Evolutionary conservation across 2,113 vertebrate species (phyloP).

Genomic region (Tonatia bakeri): DNA sequence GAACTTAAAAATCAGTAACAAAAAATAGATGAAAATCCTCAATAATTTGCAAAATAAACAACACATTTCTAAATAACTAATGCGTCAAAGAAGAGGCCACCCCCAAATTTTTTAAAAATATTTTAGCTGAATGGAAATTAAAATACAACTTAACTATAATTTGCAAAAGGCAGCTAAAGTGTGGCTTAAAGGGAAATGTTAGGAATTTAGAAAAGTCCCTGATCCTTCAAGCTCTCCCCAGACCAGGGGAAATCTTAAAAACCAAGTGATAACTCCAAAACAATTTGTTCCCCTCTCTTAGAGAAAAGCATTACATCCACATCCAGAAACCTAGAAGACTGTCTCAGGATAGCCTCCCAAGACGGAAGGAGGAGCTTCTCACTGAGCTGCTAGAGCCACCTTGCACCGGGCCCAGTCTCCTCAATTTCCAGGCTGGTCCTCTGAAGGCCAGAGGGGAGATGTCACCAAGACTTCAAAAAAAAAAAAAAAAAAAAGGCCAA

Average conservation of each 20-base stretch:
- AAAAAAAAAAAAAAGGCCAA: neutral
- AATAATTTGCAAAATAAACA: neutral
- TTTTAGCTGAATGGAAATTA: neutral
- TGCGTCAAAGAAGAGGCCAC: neutral
- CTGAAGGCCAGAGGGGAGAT: constrained; percentile 76
- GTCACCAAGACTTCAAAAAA: constrained; percentile 66
- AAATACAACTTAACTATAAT: neutral
- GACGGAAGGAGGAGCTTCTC: neutral
- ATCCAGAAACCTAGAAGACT: neutral
- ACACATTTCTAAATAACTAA: neutral
- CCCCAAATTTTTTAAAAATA: neutral
- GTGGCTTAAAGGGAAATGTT: neutral
- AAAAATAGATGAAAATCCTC: neutral
- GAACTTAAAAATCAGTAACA: neutral
- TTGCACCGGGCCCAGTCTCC: fast-evolving
- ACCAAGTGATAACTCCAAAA: neutral
- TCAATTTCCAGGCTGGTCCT: constrained; percentile 6
- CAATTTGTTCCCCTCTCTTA: neutral
- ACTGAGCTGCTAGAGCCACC: fast-evolving
- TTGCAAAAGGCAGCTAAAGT: neutral
- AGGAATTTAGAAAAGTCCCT: neutral
- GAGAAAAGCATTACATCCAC: neutral
- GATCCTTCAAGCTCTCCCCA: constrained; percentile 57
- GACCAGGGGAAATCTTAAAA: constrained; percentile 56
- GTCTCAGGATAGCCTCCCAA: fast-evolving